Percentiles rank a stretch among this genome's conserved stretches.
Evolutionary conservation across 1,140 invertebrate species (phyloP).

Genomic region (Heliconius eleuchia): DNA sequence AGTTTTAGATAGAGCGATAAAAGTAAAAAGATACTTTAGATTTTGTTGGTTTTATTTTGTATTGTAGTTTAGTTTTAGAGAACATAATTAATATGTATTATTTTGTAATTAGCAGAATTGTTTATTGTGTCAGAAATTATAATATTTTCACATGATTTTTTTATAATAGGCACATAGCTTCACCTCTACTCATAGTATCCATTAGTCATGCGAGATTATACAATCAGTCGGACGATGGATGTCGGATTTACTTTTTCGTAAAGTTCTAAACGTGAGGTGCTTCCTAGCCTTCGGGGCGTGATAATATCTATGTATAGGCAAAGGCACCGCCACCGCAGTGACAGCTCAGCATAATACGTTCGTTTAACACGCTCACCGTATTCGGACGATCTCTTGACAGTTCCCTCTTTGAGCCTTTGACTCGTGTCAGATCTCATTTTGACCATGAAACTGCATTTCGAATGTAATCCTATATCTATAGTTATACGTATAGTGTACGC

Average conservation of each 20-base stretch:
- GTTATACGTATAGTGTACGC: background rate
- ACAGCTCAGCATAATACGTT: conserved; percentile 69
- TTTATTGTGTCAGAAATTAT: background rate
- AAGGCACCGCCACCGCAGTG: conserved; percentile 67
- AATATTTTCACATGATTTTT: background rate
- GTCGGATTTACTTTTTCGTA: conserved; percentile 59
- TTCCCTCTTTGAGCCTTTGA: conserved; percentile 43
- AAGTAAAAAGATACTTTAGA: conserved; percentile 43
- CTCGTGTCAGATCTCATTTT: conserved; percentile 36
- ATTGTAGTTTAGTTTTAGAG: background rate
- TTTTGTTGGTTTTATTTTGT: conserved; percentile 26
- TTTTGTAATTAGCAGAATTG: background rate
- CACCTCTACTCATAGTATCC: background rate
- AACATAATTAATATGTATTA: background rate
- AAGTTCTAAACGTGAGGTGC: conserved; percentile 45
- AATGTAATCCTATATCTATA: conserved; percentile 7
- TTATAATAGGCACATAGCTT: background rate
- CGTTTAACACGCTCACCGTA: conserved; percentile 75
- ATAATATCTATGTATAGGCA: conserved; percentile 59
- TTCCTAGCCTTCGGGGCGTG: conserved; percentile 58
- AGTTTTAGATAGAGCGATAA: conserved; percentile 74
- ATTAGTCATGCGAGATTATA: conserved; percentile 50
- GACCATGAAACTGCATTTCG: conserved; percentile 11
- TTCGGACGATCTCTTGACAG: conserved; percentile 68
- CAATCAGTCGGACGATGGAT: conserved; percentile 44